Percentiles rank a stretch among this genome's conserved stretches.
Evolutionary conservation across 2,797 vertebrate genomes (phyloP).

Genomic region (Helicolenus hilgendorfi): DNA sequence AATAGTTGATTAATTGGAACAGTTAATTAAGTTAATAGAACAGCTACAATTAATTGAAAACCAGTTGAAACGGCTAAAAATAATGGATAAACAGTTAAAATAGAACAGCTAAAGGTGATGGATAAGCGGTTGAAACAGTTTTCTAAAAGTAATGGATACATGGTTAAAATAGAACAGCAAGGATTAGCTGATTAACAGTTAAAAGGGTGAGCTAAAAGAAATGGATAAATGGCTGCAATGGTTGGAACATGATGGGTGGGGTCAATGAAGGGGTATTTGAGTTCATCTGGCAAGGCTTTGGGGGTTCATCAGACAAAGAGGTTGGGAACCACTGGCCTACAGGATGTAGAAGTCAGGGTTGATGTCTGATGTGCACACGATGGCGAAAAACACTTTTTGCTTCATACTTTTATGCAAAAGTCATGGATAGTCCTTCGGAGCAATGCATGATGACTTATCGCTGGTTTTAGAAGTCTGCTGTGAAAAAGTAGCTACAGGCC

Average conservation of each 20-base stretch:
- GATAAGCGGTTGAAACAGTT: background rate
- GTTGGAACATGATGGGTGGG: background rate
- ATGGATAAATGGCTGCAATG: background rate
- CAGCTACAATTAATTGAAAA: too few species aligned
- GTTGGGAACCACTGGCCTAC: background rate
- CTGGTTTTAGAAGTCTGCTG: background rate
- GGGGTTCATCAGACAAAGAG: background rate
- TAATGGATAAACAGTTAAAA: too few species aligned
- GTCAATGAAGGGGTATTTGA: background rate
- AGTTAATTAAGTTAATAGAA: too few species aligned
- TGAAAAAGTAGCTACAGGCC: conserved; percentile 1
- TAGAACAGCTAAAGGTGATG: too few species aligned
- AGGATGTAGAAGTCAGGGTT: background rate
- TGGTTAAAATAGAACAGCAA: background rate
- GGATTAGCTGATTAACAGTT: background rate
- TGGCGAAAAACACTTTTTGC: background rate
- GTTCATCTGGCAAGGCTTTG: background rate
- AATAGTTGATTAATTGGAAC: background rate
- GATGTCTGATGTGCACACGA: background rate
- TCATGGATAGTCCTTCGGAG: background rate
- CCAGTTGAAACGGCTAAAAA: background rate
- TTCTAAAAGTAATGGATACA: background rate
- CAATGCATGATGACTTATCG: background rate
- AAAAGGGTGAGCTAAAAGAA: background rate
- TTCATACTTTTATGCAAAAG: background rate